phyloP scores from a whole-genome alignment of 2,113 vertebrate genomes.

The Garra rufa region DNA sequence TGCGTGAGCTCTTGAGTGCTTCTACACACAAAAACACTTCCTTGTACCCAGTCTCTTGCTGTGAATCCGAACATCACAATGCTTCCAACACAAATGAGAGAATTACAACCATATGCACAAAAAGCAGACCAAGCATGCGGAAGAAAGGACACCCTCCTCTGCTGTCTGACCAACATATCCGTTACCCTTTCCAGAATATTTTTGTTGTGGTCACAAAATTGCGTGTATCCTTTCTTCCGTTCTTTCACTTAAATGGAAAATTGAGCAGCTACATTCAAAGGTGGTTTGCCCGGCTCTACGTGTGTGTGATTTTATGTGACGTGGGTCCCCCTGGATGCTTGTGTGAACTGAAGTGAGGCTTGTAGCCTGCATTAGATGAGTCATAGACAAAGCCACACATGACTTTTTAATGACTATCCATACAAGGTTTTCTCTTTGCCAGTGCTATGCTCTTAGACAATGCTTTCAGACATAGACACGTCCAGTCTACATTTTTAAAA shows the following conservation, averaged over 20 bases:
- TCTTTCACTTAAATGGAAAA: conserved; percentile 56
- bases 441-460: background rate
- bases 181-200: conserved; percentile 59
- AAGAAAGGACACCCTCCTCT: conserved; percentile 44
- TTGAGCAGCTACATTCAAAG: conserved; percentile 55
- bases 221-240: conserved; percentile 41
- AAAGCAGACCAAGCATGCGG: conserved; percentile 49
- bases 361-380: conserved; percentile 33
- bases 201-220: conserved; percentile 51
- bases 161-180: conserved; percentile 60
- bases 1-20: background rate
- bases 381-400: conserved; percentile 40
- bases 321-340: conserved; percentile 45
- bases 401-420: conserved; percentile 35
- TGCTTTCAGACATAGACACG: background rate
- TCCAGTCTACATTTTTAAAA: conserved; percentile 6
- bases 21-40: conserved; percentile 2
- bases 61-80: conserved; percentile 43
- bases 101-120: conserved; percentile 72
- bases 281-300: conserved; percentile 12
- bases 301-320: conserved; percentile 48
- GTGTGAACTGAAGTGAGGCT: conserved; percentile 18
- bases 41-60: conserved; percentile 41
- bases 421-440: background rate
- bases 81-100: conserved; percentile 51